Percentiles rank a stretch among this genome's conserved stretches.
These are phyloP conservation scores for Pimephales promelas DNA, from an alignment of 2,113 vertebrate species.

Conservation along the genomic window DNA sequence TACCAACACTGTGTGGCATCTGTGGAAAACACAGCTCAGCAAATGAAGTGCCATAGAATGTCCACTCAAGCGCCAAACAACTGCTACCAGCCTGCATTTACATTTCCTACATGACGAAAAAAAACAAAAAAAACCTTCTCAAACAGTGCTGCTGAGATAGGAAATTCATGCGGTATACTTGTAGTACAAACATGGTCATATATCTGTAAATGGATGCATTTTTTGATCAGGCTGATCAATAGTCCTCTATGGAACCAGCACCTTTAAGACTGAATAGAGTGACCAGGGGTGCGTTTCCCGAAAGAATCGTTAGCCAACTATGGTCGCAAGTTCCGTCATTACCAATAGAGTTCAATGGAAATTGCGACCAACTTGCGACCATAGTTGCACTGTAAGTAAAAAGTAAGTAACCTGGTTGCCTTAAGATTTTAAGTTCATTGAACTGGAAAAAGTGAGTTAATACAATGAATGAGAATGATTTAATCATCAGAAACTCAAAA, in stretches of 20 bases:
- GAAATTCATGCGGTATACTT: background rate
- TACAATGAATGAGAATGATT: too few relatives aligned
- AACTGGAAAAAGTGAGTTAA: too few relatives aligned
- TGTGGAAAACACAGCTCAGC: slow-evolving; percentile 2
- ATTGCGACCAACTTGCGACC: too few relatives aligned
- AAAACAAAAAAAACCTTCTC: background rate
- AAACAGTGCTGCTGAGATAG: background rate
- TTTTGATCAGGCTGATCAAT: slow-evolving; percentile 2
- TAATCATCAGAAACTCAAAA: too few relatives aligned
- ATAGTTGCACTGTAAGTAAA: too few relatives aligned
- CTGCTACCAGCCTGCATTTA: background rate
- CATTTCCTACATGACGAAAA: background rate
- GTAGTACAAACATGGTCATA: background rate
- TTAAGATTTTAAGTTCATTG: too few relatives aligned
- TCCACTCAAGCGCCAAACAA: slow-evolving; percentile 10
- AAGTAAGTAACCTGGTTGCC: too few relatives aligned
- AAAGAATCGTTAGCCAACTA: too few relatives aligned
- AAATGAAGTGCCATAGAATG: slow-evolving; percentile 5
- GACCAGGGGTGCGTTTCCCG: too few relatives aligned
- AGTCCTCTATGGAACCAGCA: background rate
- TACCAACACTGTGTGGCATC: background rate
- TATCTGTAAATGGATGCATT: background rate
- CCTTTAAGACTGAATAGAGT: background rate
- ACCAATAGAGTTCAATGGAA: too few relatives aligned
- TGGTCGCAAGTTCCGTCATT: too few relatives aligned